Evolutionary conservation across 2,113 vertebrate genomes (phyloP).

Genomic region (Nyctereutes procyonoides): DNA sequence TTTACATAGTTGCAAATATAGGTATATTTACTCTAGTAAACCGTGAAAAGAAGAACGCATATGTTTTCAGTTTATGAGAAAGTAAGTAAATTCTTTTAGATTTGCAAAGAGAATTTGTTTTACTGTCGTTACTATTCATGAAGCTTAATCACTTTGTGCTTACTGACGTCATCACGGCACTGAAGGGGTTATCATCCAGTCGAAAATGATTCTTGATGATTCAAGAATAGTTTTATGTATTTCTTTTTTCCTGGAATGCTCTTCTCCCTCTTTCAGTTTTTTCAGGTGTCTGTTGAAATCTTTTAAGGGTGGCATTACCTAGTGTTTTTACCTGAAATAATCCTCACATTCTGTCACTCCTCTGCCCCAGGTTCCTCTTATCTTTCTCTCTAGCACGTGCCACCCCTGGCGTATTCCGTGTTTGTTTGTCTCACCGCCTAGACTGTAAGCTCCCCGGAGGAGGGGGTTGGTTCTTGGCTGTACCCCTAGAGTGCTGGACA

Average conservation of each 20-base stretch:
- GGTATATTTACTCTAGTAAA: not conserved
- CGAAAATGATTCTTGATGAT: slow-evolving; percentile 38
- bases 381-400: not conserved
- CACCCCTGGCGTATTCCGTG: not conserved
- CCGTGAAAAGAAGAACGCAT: not conserved
- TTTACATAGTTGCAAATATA: slow-evolving; percentile 38
- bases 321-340: not conserved
- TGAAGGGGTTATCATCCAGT: not conserved
- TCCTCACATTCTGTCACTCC: not conserved
- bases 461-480: not conserved
- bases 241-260: not conserved
- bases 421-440: not conserved
- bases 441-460: not conserved
- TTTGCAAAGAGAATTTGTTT: slow-evolving; percentile 40
- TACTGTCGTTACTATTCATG: not conserved
- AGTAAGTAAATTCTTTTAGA: not conserved
- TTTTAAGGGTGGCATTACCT: not conserved
- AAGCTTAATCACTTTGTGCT: not conserved
- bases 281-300: slow-evolving; percentile 40
- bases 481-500: not conserved
- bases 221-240: slow-evolving; percentile 17
- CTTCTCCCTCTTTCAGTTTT: not conserved
- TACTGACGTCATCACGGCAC: not conserved
- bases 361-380: not conserved
- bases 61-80: not conserved